Evolutionary conservation across 2,113 vertebrate genomes (phyloP).

Genomic region (Sus scrofa): T2T-Sscrofa CM000817.6:121495501-121496000

Average conservation of each 20-base stretch:
- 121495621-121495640: background rate
- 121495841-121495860: too few species aligned
- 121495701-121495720: slow-evolving; percentile 55
- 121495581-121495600: background rate
- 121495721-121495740: slow-evolving; percentile 42
- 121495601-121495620: background rate
- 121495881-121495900: too few species aligned
- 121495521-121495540: background rate
- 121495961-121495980: too few species aligned
- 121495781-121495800: slow-evolving; percentile 31
- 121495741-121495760: slow-evolving; percentile 29
- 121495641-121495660: slow-evolving; percentile 47
- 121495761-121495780: background rate
- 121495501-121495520: background rate
- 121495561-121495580: background rate
- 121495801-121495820: background rate
- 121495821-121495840: too few species aligned
- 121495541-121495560: background rate
- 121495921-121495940: too few species aligned
- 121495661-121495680: slow-evolving; percentile 15
- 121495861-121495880: too few species aligned
- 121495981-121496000: too few species aligned
- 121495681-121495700: slow-evolving; percentile 32
- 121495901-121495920: too few species aligned
- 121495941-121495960: too few species aligned